A percentile compares a stretch with the other conserved stretches of the same genome.
These are phyloP conservation scores for Punctoribates punctum DNA, from an alignment of 2,888 invertebrate species.

Conservation along the genomic window DNA sequence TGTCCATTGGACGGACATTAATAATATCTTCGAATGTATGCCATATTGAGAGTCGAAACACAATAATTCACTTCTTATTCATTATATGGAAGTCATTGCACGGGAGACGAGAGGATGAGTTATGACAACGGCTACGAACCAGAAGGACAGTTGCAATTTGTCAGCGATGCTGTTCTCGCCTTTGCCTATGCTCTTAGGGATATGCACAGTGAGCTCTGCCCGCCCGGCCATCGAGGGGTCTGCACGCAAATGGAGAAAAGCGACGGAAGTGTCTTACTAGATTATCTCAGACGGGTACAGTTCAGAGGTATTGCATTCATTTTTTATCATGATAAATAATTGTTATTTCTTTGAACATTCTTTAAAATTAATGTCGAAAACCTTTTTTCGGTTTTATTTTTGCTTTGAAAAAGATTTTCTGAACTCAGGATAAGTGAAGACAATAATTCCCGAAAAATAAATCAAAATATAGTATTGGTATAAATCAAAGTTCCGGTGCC, in stretches of 20 bases:
- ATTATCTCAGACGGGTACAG: conserved; percentile 76
- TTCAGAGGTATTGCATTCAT: conserved; percentile 72
- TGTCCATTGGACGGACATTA: background rate
- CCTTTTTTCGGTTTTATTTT: too few species aligned
- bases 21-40: background rate
- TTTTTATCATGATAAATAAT: background rate
- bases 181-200: conserved; percentile 80
- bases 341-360: background rate
- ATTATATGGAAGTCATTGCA: conserved; percentile 59
- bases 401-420: too few species aligned
- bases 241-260: conserved; percentile 81
- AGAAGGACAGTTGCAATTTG: conserved; percentile 91
- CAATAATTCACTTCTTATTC: conserved; percentile 17
- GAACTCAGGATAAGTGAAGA: background rate
- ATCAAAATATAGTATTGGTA: background rate
- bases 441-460: background rate
- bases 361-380: too few species aligned
- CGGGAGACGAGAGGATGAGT: conserved; percentile 70
- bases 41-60: background rate
- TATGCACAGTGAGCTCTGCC: conserved; percentile 78
- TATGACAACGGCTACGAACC: conserved; percentile 70
- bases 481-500: conserved; percentile 3
- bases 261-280: conserved; percentile 76
- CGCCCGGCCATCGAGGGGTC: conserved; percentile 66
- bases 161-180: conserved; percentile 91